These are phyloP conservation scores for Drosophila paulistorum DNA, from an alignment of 1,140 invertebrate genomes.

Conservation along the genomic window DNA sequence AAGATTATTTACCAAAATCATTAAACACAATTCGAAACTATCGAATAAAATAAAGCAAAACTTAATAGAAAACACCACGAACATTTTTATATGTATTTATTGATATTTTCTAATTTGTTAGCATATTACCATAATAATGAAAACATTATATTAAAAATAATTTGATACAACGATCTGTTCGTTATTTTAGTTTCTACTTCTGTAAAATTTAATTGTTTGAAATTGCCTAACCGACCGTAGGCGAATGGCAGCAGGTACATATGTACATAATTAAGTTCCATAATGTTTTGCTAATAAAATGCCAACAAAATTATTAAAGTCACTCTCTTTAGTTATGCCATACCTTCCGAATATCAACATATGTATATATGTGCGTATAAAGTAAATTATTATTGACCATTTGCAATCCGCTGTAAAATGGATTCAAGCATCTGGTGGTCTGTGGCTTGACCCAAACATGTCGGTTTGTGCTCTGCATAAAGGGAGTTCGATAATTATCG, in stretches of 20 bases:
- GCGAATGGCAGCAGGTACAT: background rate
- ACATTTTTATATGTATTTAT: too few species aligned
- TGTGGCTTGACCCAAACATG: constrained; percentile 10
- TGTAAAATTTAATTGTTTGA: background rate
- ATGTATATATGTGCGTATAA: background rate
- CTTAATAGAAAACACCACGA: too few species aligned
- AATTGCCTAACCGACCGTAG: background rate
- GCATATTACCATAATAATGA: too few species aligned
- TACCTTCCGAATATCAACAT: background rate
- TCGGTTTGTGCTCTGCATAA: constrained; percentile 12
- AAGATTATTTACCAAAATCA: too few species aligned
- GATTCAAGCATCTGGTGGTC: constrained; percentile 52
- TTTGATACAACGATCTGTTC: background rate
- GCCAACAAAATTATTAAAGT: background rate
- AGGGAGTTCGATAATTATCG: constrained; percentile 64
- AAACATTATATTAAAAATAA: too few species aligned
- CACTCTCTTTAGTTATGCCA: background rate
- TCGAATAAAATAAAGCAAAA: too few species aligned
- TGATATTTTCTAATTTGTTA: too few species aligned
- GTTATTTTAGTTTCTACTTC: background rate
- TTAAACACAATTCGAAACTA: too few species aligned
- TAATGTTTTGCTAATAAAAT: background rate
- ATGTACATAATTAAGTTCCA: background rate
- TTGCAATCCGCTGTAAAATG: constrained; percentile 34
- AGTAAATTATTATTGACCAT: constrained; percentile 13